These are phyloP conservation scores for Lumbricus terrestris DNA, from an alignment of 2,888 invertebrate genomes.

Conservation along the genomic window DNA sequence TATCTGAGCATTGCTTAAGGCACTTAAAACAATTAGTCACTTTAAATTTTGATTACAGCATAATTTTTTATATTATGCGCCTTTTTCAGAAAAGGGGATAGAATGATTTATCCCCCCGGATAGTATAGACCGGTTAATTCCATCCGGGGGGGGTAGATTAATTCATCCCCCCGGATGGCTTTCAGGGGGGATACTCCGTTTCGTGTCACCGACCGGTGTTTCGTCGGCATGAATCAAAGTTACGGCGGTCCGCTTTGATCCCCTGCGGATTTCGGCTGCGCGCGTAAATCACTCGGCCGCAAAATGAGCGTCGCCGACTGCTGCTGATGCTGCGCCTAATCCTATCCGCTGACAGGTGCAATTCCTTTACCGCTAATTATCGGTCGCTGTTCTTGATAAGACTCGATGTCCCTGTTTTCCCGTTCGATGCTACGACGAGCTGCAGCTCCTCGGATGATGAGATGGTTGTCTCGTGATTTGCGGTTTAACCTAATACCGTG, in stretches of 20 bases:
- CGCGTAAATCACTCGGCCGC: background rate
- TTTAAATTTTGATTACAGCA: too few species aligned
- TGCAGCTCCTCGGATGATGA: background rate
- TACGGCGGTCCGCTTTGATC: slow-evolving; percentile 3
- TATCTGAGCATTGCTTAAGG: too few species aligned
- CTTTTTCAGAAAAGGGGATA: too few species aligned
- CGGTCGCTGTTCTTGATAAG: background rate
- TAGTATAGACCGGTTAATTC: too few species aligned
- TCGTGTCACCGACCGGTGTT: too few species aligned
- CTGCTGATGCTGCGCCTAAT: background rate
- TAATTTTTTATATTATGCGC: too few species aligned
- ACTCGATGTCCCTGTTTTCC: background rate
- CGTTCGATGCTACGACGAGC: too few species aligned
- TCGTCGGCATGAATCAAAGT: background rate
- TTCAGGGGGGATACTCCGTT: too few species aligned
- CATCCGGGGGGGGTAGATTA: too few species aligned
- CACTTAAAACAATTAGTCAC: too few species aligned
- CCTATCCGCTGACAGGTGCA: background rate
- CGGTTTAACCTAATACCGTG: background rate
- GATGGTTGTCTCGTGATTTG: background rate
- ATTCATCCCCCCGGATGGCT: too few species aligned
- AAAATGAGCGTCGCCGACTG: background rate
- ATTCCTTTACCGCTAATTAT: background rate
- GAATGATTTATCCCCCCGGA: too few species aligned
- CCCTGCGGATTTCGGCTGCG: background rate